Conservation (phyloP, 2,888 invertebrate genomes). For the Trimorus sp. region DNA sequence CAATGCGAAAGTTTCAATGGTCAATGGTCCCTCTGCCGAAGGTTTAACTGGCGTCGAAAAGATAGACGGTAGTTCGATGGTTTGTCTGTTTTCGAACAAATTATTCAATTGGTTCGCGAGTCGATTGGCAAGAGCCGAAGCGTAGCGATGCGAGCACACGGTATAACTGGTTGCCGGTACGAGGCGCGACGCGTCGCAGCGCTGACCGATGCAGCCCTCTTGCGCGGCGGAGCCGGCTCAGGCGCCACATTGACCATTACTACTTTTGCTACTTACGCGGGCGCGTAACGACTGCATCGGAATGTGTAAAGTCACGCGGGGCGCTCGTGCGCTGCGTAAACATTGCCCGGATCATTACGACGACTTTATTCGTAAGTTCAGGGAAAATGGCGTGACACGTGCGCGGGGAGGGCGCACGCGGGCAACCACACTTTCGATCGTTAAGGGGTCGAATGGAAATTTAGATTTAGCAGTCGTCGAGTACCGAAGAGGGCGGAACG, state of each 20-base stretch:
- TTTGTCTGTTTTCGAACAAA: no score
- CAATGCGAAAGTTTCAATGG: no score
- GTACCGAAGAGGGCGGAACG: no score
- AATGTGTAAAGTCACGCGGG: slow-evolving; percentile 12
- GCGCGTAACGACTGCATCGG: background rate
- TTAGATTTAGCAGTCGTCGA: no score
- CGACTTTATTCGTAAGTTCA: slow-evolving; percentile 1
- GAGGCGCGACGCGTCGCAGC: slow-evolving; percentile 38
- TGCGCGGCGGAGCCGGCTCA: slow-evolving; percentile 27
- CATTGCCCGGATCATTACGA: slow-evolving; percentile 8
- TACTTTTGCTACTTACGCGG: slow-evolving; percentile 37
- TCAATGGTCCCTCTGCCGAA: no score
- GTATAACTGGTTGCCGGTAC: slow-evolving; percentile 57
- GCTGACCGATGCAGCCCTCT: slow-evolving; percentile 62
- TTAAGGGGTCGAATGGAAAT: no score
- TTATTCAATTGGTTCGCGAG: no score
- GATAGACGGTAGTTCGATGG: no score
- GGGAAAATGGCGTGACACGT: no score
- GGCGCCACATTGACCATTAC: slow-evolving; percentile 55
- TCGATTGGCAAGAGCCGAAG: slow-evolving; percentile 17
- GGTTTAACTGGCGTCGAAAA: no score
- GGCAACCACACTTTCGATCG: no score
- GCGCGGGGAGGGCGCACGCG: no score
- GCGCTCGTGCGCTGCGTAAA: slow-evolving; percentile 23
- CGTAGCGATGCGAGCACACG: slow-evolving; percentile 36